These are phyloP conservation scores for Paguma larvata DNA, from an alignment of 2,797 vertebrate genomes.

Conservation along the genomic window DNA sequence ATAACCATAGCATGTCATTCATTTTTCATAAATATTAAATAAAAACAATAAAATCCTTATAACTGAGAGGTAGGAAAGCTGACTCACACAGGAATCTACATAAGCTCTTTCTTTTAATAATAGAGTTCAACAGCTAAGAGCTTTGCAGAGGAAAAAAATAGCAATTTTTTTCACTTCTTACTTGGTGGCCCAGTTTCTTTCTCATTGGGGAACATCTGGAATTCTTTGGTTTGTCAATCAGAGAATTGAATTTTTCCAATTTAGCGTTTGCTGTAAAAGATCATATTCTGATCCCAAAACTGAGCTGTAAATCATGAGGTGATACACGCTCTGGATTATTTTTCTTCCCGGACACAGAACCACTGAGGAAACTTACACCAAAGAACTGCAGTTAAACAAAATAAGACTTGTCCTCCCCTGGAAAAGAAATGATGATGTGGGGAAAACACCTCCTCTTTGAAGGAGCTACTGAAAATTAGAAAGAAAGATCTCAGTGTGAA, in stretches of 20 bases:
- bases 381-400: constrained; percentile 9
- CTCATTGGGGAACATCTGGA: background rate
- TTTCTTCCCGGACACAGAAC: background rate
- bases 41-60: constrained; percentile 14
- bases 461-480: constrained; percentile 44
- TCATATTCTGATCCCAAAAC: constrained; percentile 12
- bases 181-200: constrained; percentile 49
- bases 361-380: background rate
- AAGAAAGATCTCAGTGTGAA: background rate
- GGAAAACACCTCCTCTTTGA: background rate
- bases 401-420: background rate
- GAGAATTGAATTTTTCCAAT: constrained; percentile 62
- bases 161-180: constrained; percentile 52
- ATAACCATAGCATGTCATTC: background rate
- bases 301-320: constrained; percentile 4
- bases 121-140: background rate
- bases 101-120: constrained; percentile 13
- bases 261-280: constrained; percentile 57
- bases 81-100: background rate
- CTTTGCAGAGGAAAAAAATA: background rate
- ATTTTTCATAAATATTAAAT: constrained; percentile 47
- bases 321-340: background rate
- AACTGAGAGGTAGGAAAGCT: background rate
- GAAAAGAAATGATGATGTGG: constrained; percentile 41
- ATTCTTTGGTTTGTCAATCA: constrained; percentile 50